Evolutionary conservation across 2,888 invertebrate species (phyloP).

Genomic region (Reticulitermes lucifugus): DNA sequence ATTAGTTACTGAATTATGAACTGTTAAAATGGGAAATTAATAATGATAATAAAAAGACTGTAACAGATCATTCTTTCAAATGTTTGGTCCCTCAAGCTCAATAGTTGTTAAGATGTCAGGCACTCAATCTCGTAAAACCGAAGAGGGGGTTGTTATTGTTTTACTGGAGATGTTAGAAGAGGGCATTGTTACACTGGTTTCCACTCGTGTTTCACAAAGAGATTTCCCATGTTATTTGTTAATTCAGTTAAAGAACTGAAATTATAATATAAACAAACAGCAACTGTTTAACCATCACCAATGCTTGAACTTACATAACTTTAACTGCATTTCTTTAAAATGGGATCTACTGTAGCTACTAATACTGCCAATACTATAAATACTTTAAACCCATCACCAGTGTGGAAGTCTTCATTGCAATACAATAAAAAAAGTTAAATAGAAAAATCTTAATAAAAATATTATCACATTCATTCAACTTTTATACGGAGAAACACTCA

Average conservation of each 20-base stretch:
- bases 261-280: constrained; percentile 10
- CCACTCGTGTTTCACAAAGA: not conserved
- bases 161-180: constrained; percentile 17
- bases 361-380: constrained; percentile 44
- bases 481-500: constrained; percentile 14
- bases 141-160: constrained; percentile 40
- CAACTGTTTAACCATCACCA: constrained; percentile 43
- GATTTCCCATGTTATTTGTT: constrained; percentile 19
- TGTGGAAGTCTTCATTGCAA: constrained; percentile 46
- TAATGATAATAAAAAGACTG: constrained; percentile 6
- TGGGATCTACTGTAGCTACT: constrained; percentile 35
- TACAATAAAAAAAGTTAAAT: constrained; percentile 39
- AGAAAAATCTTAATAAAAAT: constrained; percentile 30
- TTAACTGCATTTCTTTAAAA: constrained; percentile 4
- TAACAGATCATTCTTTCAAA: constrained; percentile 23
- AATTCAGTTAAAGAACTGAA: constrained; percentile 10
- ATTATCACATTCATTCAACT: constrained; percentile 47
- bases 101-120: constrained; percentile 42
- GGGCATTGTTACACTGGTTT: not conserved
- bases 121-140: constrained; percentile 23
- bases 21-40: constrained; percentile 14
- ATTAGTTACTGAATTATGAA: not conserved
- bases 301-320: constrained; percentile 26
- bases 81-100: constrained; percentile 52
- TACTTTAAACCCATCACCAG: constrained; percentile 50